Base-by-base conservation (phyloP, 2,888 invertebrate genomes). In the Euphydryas editha region DNA sequence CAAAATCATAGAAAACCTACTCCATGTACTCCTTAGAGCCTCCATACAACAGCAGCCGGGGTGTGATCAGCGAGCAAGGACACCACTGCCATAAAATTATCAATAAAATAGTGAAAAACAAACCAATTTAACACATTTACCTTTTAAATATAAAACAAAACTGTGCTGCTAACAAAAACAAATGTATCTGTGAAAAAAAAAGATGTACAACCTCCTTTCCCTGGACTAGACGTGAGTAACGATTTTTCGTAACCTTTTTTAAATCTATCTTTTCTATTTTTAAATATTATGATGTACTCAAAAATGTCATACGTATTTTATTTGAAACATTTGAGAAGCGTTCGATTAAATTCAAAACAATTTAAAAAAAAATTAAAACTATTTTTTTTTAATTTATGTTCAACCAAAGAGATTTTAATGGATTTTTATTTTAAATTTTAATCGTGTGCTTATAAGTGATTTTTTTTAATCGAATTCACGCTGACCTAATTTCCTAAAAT, bases 61-160 rank as follows among this genome's bases (percentile, higher is more conserved):
- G 90, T 91, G 90, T 90, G 91, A 88, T 87, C 88, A 76, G 79
- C 76, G 74, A 74, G 79, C 74, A 82, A 83, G 81, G 82, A 80
- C 81, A 81, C 79, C 80, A 75, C 76, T 79, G 83, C 81, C 82
- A 83, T 86, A 78, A 85, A 85, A 84, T 83, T 83, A 82, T 83
- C 82, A 84, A 85, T 84, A 85, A 83, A 86, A 84, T 77, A 78
- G 75, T 78, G 78, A 75, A 82, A 82, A 82, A 85, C 79, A 83
- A 83, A 81, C 77, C 70, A 73, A 72, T 59, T 69, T 65, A 21
- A 55, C 30, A 62, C 56, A 44, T 44, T 59, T 10, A 62, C 20
- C 20, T 36, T 37, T 57, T 42, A 63, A 57, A 70, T 56, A 47
- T 13, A 37, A 3, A 17, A 10, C 37, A 36, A 59, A 51, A 51